A percentile compares a stretch with the other conserved stretches of the same genome.
These are phyloP conservation scores for Tyrannus savana DNA, from an alignment of 2,113 vertebrate genomes.

Conservation along the genomic window DNA sequence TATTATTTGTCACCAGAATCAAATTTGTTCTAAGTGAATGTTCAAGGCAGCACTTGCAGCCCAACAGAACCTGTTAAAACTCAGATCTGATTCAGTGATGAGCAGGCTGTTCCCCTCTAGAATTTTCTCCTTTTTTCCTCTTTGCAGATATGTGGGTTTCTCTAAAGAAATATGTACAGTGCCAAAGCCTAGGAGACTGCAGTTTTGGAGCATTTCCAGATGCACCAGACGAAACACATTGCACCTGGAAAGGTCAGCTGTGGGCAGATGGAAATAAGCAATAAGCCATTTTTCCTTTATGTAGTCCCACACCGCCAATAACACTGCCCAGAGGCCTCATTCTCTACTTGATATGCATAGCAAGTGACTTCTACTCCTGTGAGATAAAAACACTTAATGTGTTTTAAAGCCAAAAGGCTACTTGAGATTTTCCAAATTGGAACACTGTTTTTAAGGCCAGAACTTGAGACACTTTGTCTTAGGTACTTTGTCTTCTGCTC, in stretches of 20 bases:
- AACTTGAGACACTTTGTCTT: neutral
- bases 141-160: neutral
- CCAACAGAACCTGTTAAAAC: neutral
- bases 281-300: neutral
- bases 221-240: neutral
- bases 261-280: conserved; percentile 28
- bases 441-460: neutral
- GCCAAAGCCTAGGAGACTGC: neutral
- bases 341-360: neutral
- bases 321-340: neutral
- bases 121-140: neutral
- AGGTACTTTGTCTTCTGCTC: neutral
- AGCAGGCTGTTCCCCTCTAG: neutral
- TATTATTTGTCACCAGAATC: neutral
- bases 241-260: conserved; percentile 22
- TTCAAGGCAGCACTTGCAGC: neutral
- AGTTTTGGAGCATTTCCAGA: neutral
- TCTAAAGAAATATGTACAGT: neutral
- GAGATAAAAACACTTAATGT: neutral
- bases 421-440: neutral
- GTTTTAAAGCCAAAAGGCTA: neutral
- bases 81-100: neutral
- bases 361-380: neutral
- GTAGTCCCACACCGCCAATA: neutral
- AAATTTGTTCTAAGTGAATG: neutral